These are phyloP conservation scores for Electrona antarctica DNA, from an alignment of 2,113 vertebrate genomes.

Conservation along the genomic window DNA sequence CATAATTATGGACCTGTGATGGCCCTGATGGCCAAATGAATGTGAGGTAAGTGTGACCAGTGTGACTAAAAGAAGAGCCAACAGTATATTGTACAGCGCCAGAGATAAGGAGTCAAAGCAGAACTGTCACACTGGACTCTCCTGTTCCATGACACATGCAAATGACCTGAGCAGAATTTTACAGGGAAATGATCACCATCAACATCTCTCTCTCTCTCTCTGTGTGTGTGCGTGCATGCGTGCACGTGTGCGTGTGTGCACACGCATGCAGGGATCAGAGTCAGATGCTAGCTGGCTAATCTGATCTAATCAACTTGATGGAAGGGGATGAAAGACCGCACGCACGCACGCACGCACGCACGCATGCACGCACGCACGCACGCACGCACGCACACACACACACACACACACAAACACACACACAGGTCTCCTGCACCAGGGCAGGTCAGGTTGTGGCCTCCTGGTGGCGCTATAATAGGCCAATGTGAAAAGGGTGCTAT, in stretches of 20 bases:
- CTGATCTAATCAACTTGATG: not conserved
- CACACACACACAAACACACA: slow-evolving; percentile 4
- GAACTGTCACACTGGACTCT: slow-evolving; percentile 30
- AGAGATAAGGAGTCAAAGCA: slow-evolving; percentile 66
- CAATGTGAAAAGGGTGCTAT: no score
- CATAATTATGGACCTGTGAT: not conserved
- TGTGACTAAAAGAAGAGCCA: slow-evolving; percentile 16
- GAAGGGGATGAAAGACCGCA: not conserved
- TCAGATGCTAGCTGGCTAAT: slow-evolving; percentile 20
- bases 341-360: slow-evolving; percentile 9
- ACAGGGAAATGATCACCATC: slow-evolving; percentile 55
- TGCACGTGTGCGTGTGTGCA: slow-evolving; percentile 22
- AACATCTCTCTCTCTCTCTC: slow-evolving; percentile 9
- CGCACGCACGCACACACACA: slow-evolving; percentile 4
- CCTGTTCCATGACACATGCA: slow-evolving; percentile 53
- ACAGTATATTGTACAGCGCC: not conserved
- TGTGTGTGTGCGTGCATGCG: slow-evolving; percentile 3
- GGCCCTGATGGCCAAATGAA: not conserved
- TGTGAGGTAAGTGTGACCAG: not conserved
- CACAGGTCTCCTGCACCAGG: no score
- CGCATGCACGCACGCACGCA: not conserved
- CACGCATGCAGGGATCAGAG: slow-evolving; percentile 18
- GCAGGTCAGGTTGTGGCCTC: no score
- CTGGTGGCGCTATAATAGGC: no score
- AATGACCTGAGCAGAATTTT: slow-evolving; percentile 59